Evolutionary conservation across 2,113 vertebrate species (phyloP).

Genomic region (Chinchilla lanigera): DNA sequence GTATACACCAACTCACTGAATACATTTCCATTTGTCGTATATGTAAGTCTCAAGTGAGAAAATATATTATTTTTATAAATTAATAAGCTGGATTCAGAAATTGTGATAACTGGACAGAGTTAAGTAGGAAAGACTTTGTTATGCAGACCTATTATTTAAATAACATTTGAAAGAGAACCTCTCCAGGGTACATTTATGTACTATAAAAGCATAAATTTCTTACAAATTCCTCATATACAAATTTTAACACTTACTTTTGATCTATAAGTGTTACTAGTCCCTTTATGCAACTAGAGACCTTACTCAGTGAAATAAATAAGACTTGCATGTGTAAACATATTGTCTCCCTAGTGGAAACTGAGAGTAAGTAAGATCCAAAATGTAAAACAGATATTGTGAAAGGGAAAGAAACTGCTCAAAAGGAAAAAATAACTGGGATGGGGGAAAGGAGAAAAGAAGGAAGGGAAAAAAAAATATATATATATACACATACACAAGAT

Average conservation of each 20-base stretch:
- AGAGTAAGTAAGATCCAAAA: no score
- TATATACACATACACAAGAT: no score
- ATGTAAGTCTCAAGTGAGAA: background rate
- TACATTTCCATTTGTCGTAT: background rate
- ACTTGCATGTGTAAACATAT: no score
- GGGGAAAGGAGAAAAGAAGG: no score
- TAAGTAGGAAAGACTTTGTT: background rate
- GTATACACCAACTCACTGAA: background rate
- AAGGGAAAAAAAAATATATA: no score
- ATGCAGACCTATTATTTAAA: background rate
- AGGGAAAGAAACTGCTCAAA: no score
- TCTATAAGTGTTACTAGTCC: background rate
- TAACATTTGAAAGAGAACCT: background rate
- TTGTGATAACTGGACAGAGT: background rate
- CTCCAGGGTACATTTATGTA: slow-evolving; percentile 26
- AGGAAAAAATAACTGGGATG: no score
- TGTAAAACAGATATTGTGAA: no score
- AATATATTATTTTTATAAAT: background rate
- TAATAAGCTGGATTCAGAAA: background rate
- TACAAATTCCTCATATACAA: background rate
- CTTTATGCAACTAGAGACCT: background rate
- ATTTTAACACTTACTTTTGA: background rate
- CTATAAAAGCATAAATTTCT: background rate
- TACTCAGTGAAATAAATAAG: no score
- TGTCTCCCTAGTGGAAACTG: no score